Base-by-base conservation (phyloP, 2,797 vertebrate genomes). In the Anas georgica region DNA sequence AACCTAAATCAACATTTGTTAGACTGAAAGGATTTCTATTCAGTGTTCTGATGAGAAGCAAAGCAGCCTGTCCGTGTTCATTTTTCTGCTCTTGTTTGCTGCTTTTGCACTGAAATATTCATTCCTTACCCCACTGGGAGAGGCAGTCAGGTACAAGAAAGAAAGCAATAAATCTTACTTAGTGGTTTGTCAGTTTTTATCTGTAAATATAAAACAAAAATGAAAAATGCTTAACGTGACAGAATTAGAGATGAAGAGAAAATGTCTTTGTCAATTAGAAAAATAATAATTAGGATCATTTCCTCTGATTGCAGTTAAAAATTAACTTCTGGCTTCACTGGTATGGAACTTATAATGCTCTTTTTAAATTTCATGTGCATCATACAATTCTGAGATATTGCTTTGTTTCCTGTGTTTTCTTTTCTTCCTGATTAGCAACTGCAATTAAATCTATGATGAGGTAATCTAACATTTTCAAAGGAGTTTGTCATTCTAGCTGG, bases 161-260 rank as follows among this genome's bases (percentile, higher is more conserved):
- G 70, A 92, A 95, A 97, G 82, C 82, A 92, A 96, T 97, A 91
- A 91, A 95, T 97, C 96, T 97, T 96, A 60, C 95, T 97, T 97
- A 97, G 78, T 84, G 69, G 26, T 90, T 79, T 97, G 96, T 97
- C 97, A 95, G 69, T 92, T 97, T 94, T 92, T 94, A 73, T 97
- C 93, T 94, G 35, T 92, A 83, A 96, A 86, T 78, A 52, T 88
- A 92, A 91, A 93, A 79, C 68, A 90, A 91, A 96, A 96, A 82
- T 81, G 81, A 90, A 88, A 95, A 90, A 68, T 83, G 50, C 86
- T 91, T 95, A 79, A 96, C 96, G 94, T 97, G 85, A 92, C 73
- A 88, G 74, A 90, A 96, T 93, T 96, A 95, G 76, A 92, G 94
- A 91, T 68, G 50, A 76, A 41, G 62, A 83, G 10, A 86, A 97